Percentiles rank a stretch among this genome's conserved stretches.
Conservation (phyloP, 2,888 invertebrate species). For the Boloria euphrosyne region DNA sequence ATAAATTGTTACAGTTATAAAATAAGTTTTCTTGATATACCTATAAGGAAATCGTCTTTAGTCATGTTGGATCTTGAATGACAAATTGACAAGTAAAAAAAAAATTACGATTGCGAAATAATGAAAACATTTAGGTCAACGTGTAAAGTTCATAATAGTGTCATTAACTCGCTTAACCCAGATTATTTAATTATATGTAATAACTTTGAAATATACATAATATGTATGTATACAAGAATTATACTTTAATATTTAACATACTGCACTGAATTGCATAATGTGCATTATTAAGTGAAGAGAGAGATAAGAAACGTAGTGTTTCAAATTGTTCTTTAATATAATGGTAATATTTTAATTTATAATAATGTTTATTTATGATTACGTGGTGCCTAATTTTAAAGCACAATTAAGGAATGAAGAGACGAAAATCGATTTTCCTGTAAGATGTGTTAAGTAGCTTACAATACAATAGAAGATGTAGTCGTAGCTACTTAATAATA, state of each 20-base stretch:
- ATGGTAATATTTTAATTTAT: too few species aligned
- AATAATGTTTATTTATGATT: too few species aligned
- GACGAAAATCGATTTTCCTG: not conserved
- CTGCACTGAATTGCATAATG: too few species aligned
- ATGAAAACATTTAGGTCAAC: conserved; percentile 1
- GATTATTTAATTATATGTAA: conserved; percentile 3
- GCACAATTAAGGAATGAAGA: too few species aligned
- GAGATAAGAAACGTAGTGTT: too few species aligned
- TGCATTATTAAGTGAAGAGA: too few species aligned
- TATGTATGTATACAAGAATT: not conserved
- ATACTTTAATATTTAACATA: too few species aligned
- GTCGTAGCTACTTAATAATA: conserved; percentile 19
- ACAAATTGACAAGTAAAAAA: not conserved
- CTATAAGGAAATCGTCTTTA: too few species aligned
- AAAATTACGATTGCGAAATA: not conserved
- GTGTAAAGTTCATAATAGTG: conserved; percentile 5
- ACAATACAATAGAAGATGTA: conserved; percentile 11
- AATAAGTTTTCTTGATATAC: too few species aligned
- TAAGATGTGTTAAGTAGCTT: not conserved
- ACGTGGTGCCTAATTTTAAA: too few species aligned
- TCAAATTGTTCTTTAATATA: too few species aligned
- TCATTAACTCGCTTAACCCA: conserved; percentile 5
- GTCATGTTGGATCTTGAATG: not conserved
- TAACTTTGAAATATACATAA: not conserved
- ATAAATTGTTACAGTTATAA: too few species aligned